Percentiles rank a stretch among this genome's conserved stretches.
Evolutionary conservation across 2,113 vertebrate species (phyloP).

Genomic region (Paratilapia polleni): DNA sequence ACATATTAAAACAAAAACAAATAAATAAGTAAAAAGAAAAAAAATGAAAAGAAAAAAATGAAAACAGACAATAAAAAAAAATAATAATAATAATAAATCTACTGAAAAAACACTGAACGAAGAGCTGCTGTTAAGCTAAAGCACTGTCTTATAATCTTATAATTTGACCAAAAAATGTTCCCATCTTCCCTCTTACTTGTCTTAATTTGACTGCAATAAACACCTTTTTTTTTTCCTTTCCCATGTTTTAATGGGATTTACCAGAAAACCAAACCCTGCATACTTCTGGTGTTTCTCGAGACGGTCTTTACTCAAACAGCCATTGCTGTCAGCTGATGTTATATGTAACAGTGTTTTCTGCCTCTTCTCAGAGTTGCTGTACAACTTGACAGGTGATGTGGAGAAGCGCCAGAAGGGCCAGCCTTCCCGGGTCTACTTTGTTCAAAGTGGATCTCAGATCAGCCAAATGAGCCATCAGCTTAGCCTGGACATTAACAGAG

Average conservation of each 20-base stretch:
- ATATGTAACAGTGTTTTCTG: constrained; percentile 19
- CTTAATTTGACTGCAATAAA: constrained; percentile 27
- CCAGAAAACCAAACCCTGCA: constrained; percentile 53
- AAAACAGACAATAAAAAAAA: no score
- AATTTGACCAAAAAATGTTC: constrained; percentile 39
- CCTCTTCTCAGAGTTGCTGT: constrained; percentile 85
- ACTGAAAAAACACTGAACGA: not conserved
- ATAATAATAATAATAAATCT: no score
- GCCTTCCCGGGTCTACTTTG: constrained; percentile 87
- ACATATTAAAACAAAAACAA: no score
- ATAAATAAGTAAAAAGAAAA: no score
- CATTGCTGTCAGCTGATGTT: not conserved
- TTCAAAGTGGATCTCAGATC: constrained; percentile 85
- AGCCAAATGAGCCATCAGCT: constrained; percentile 85
- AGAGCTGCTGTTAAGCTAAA: constrained; percentile 23
- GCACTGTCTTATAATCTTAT: constrained; percentile 37
- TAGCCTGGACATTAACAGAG: constrained; percentile 82
- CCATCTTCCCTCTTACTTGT: constrained; percentile 18
- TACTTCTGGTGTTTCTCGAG: constrained; percentile 5
- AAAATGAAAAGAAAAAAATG: no score
- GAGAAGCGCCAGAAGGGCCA: constrained; percentile 89
- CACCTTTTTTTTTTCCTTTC: constrained; percentile 20
- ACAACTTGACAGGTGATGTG: constrained; percentile 91
- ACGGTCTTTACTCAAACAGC: not conserved
- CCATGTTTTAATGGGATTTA: constrained; percentile 18